Base-by-base conservation (phyloP, 1,140 invertebrate genomes). In the Galleria mellonella region DNA sequence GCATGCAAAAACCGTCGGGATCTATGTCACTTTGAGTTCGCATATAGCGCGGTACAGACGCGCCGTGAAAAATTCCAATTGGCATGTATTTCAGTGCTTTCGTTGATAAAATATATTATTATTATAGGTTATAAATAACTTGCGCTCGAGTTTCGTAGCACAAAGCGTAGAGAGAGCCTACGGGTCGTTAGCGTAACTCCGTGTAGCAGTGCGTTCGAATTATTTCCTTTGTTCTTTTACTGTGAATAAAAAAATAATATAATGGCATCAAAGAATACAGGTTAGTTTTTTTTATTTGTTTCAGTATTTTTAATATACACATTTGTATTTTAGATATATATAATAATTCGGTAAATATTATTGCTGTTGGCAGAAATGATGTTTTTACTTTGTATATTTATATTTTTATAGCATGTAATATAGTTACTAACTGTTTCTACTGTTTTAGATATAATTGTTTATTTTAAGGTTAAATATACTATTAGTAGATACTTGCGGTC, bases 151-250 rank as follows among this genome's bases (percentile, higher is more conserved):
- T 43, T 46, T 56, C 74, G 74, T 73, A 78, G 72, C 72, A 51
- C 37, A 49, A 30, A 51, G 37, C 71, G 74, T 78, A 77, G 71
- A 67, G 54, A 32, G 17, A 39, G 53, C 47, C 73, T 77, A 77
- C 73, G 72, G 62, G 48, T 40, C 47, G 47, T 52, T 44, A 47
- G 5, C 15, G 17, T 14, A 14, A n/a, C 14, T 23, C 36, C 40
- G 29, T 11, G 40, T 32, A 4, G 17, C 14, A n/a, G 30, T 32
- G 40, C 2, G 2, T 1, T 6, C 4, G 12, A 10, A 15, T 14
- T n/a, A 23, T 42, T 17, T 14, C 6, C n/a, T 13, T 14, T 9
- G 40, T 32, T 32, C 2, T 42, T 42, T 31, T 31, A 6, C 17
- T 23, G 17, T 23, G 17, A 3, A 23, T 23, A 9, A 13, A 5